Percentiles rank a stretch among this genome's conserved stretches.
Conservation (phyloP, 1,140 invertebrate species). For the Solen grandis region DNA sequence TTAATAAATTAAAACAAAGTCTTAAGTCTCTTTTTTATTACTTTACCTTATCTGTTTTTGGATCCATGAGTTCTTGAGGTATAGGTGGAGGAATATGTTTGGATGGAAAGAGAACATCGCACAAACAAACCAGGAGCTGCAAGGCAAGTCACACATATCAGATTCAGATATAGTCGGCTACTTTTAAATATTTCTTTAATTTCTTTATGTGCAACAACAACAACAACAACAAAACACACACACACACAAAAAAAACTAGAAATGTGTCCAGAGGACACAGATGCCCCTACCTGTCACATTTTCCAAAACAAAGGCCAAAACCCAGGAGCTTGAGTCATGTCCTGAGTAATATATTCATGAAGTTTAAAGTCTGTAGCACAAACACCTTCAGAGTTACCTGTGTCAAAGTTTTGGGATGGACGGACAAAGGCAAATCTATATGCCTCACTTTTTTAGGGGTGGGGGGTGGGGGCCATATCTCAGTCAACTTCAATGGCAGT, state of each 20-base stretch:
- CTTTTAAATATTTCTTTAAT: not conserved
- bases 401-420: too few species aligned
- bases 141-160: not conserved
- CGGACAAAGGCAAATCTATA: too few species aligned
- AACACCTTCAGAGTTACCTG: too few species aligned
- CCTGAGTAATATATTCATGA: too few species aligned
- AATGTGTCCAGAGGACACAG: not conserved
- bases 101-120: slow-evolving; percentile 71
- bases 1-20: not conserved
- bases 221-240: too few species aligned
- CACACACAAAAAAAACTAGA: not conserved
- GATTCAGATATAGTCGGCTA: not conserved
- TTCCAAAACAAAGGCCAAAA: too few species aligned
- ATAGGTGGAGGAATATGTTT: slow-evolving; percentile 61
- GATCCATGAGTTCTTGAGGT: slow-evolving; percentile 17
- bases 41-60: slow-evolving; percentile 12
- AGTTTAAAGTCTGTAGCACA: too few species aligned
- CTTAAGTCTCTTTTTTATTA: slow-evolving; percentile 9
- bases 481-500: too few species aligned
- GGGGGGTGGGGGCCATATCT: too few species aligned
- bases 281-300: too few species aligned
- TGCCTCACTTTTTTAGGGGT: too few species aligned
- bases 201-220: not conserved
- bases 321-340: too few species aligned
- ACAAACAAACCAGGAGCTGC: slow-evolving; percentile 72